Evolutionary conservation across 2,888 invertebrate species (phyloP).

Genomic region (Eupithecia centaureata): DNA sequence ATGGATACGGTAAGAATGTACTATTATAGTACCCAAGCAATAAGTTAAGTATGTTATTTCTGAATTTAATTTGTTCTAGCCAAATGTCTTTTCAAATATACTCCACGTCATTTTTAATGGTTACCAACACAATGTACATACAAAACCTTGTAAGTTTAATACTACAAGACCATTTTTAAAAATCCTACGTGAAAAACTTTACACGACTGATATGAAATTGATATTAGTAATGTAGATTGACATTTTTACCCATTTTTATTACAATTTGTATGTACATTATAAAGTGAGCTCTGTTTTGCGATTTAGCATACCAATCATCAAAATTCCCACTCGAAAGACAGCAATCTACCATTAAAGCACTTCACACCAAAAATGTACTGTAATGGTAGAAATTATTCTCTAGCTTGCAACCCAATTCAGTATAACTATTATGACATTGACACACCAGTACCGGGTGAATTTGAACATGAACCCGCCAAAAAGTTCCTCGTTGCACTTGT

Average conservation of each 20-base stretch:
- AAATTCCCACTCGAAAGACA: slow-evolving; percentile 53
- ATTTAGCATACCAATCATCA: slow-evolving; percentile 58
- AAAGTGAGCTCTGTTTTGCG: slow-evolving; percentile 49
- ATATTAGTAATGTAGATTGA: slow-evolving; percentile 76
- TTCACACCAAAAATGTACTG: slow-evolving; percentile 3
- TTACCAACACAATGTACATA: slow-evolving; percentile 31
- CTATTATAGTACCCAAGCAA: background rate
- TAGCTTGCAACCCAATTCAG: background rate
- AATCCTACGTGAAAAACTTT: slow-evolving; percentile 47
- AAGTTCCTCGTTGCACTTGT: background rate
- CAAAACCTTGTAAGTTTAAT: slow-evolving; percentile 38
- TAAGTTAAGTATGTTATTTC: background rate
- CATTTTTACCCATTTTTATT: slow-evolving; percentile 69
- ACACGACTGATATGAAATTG: slow-evolving; percentile 79
- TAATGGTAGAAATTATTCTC: slow-evolving; percentile 11
- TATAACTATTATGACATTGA: background rate
- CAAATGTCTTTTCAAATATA: slow-evolving; percentile 24
- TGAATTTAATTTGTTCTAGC: background rate
- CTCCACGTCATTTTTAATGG: slow-evolving; percentile 3
- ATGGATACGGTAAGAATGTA: background rate
- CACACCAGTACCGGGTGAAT: background rate
- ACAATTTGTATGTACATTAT: slow-evolving; percentile 62
- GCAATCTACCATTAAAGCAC: background rate
- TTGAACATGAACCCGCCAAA: background rate
- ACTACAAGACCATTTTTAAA: slow-evolving; percentile 38